Base-by-base conservation (phyloP, 2,888 invertebrate genomes). In the Drosophila nigricruria region DNA sequence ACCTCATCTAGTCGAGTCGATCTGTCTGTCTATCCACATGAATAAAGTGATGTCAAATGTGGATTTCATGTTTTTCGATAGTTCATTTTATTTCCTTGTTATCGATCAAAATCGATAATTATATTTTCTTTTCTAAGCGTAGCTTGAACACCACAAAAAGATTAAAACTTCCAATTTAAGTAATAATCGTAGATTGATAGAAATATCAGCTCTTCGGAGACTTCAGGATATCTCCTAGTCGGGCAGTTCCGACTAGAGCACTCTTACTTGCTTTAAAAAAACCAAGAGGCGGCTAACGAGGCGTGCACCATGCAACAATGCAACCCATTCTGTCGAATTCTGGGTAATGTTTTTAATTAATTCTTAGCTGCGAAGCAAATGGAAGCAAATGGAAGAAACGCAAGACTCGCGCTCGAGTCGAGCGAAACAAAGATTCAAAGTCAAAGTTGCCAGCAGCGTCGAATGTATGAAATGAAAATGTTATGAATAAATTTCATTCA, bases 401-500 rank as follows among this genome's bases (percentile, higher is more conserved):
- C 56, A 56, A 20, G 52, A 47, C 54, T 45, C 53, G 60, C 49
- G 50, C 53, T 57, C 49, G 50, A 72, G 42, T 30, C 38, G 36
- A 32, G 25, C 32, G 23, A 20, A 36, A 27, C 64, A 70, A 38
- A 73, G 68, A 75, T 79, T 83, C 81, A 81, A 81, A 87, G 89
- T 87, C 84, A 81, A 79, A 81, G 81, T 81, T 77, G 71, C 63
- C 63, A 57, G 65, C 62, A 70, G 79, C 59, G 49, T n/a, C 45
- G 36, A 72, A 52, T 45, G 50, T 54, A 58, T 18, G 18, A 61
- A 72, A 81, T 66, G 73, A 61, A 66, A 62, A 68, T 60, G 68
- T 79, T 70, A 86, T 89, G 86, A 86, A 86, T 86, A 70, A 89
- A 84, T 78, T 73, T 72, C 86, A 86, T 86, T 86, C 82, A 86